Evolutionary conservation across 2,888 invertebrate genomes (phyloP).

Genomic region (Lepidochitona cinerea): DNA sequence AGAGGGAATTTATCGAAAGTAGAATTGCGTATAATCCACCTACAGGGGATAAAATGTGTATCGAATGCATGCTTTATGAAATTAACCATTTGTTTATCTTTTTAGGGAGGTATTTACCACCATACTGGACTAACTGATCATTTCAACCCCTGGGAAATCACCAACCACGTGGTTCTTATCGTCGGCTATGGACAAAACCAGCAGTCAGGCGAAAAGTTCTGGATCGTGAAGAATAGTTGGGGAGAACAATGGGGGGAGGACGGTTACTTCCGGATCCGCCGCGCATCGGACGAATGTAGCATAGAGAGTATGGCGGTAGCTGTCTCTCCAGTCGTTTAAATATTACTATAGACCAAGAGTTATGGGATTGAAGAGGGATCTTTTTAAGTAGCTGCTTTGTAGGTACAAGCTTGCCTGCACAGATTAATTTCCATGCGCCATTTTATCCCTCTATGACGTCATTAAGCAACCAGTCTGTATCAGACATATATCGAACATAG

Average conservation of each 20-base stretch:
- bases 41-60: too few species aligned
- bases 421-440: too few species aligned
- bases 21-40: too few species aligned
- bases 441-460: too few species aligned
- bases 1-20: too few species aligned
- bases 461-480: too few species aligned
- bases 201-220: conserved; percentile 63
- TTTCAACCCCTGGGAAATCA: conserved; percentile 72
- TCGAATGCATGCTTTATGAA: too few species aligned
- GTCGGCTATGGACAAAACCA: conserved; percentile 72
- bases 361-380: too few species aligned
- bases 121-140: conserved; percentile 65
- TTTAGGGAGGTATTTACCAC: conserved; percentile 71
- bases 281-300: conserved; percentile 69
- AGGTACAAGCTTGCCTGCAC: too few species aligned
- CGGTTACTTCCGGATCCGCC: conserved; percentile 68
- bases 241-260: conserved; percentile 66
- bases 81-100: too few species aligned
- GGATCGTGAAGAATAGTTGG: conserved; percentile 72
- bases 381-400: too few species aligned
- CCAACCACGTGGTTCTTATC: conserved; percentile 73
- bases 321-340: conserved; percentile 49
- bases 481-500: too few species aligned
- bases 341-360: not conserved
- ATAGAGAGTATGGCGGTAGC: conserved; percentile 70